Conservation (phyloP, 2,888 invertebrate genomes). For the Bugula neritina region DNA sequence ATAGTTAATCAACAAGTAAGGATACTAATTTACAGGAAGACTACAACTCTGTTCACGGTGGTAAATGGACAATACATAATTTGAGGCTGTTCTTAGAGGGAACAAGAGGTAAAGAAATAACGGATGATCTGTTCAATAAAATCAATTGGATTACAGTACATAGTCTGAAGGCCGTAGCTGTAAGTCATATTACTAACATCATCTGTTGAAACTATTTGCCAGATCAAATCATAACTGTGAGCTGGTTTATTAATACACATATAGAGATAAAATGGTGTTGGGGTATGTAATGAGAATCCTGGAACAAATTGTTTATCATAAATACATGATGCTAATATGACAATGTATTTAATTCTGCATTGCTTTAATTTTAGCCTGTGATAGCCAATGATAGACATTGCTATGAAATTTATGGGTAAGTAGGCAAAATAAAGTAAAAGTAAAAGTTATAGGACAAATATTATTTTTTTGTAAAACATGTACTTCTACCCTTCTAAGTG, state of each 20-base stretch:
- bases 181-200: conserved; percentile 49
- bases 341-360: neutral
- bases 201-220: no score
- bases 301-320: neutral
- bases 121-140: conserved; percentile 79
- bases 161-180: conserved; percentile 83
- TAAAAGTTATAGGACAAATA: no score
- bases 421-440: no score
- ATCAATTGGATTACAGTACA: conserved; percentile 74
- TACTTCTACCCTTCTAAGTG: no score
- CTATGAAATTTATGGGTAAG: conserved; percentile 80
- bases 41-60: conserved; percentile 87
- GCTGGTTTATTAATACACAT: no score
- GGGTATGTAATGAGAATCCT: no score
- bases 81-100: conserved; percentile 82
- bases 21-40: conserved; percentile 69
- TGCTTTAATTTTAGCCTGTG: conserved; percentile 55
- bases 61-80: conserved; percentile 89
- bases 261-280: no score
- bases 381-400: conserved; percentile 89
- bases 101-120: conserved; percentile 75
- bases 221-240: no score
- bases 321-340: neutral
- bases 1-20: no score
- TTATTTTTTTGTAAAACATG: no score